Evolutionary conservation across 2,113 vertebrate genomes (phyloP).

Genomic region (Prinia subflava): DNA sequence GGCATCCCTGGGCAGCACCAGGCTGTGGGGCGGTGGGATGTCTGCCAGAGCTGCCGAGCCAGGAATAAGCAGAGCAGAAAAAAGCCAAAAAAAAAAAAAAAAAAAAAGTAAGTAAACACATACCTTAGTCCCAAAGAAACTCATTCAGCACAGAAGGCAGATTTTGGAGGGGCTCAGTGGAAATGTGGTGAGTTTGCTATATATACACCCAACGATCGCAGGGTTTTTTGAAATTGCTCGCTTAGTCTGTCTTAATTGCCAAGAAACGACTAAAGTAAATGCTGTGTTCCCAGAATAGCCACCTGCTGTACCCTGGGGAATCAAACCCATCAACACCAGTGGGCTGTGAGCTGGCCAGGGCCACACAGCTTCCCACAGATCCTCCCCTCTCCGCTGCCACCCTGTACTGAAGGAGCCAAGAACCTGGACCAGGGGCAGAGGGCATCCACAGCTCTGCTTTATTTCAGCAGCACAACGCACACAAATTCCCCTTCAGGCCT

Average conservation of each 20-base stretch:
- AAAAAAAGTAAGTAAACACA: not conserved
- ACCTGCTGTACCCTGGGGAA: not conserved
- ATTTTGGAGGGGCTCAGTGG: not conserved
- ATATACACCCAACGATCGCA: not conserved
- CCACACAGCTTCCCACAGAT: not conserved
- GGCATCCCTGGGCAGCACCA: not conserved
- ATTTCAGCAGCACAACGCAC: not conserved
- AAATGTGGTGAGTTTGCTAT: constrained; percentile 32
- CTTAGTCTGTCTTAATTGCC: constrained; percentile 22
- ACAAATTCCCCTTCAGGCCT: not conserved
- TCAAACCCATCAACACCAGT: not conserved
- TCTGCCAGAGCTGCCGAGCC: not conserved
- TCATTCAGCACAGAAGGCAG: constrained; percentile 1
- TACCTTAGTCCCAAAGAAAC: not conserved
- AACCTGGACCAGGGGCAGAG: not conserved
- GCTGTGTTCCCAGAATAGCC: constrained; percentile 10
- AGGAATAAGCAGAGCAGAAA: not conserved
- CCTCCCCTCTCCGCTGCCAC: not conserved
- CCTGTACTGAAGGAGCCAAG: accelerated
- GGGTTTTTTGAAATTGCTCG: not conserved
- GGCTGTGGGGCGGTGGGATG: accelerated
- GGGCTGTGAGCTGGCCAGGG: not conserved
- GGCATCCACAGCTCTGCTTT: not conserved
- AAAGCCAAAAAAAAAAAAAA: not conserved
- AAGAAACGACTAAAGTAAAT: not conserved